Percentiles rank a stretch among this genome's conserved stretches.
These are phyloP conservation scores for Terebella lapidaria DNA, from an alignment of 2,888 invertebrate genomes.

Conservation along the genomic window DNA sequence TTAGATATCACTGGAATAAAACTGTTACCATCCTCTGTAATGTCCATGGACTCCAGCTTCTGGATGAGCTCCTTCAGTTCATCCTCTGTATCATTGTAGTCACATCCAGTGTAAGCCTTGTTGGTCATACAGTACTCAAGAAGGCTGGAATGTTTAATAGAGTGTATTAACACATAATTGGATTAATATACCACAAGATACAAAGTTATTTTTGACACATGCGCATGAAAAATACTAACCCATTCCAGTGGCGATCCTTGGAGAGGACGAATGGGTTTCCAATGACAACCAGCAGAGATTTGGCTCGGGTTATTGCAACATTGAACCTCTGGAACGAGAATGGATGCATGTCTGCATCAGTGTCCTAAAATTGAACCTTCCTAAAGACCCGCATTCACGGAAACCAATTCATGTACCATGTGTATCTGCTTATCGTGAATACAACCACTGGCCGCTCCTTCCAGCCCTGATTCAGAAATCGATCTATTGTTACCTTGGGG, in stretches of 20 bases:
- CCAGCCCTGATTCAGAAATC: neutral
- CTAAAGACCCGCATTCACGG: too few relatives aligned
- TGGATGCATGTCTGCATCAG: neutral
- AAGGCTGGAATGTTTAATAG: too few relatives aligned
- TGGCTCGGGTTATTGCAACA: constrained; percentile 42
- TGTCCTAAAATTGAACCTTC: neutral
- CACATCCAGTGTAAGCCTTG: neutral
- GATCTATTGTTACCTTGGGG: constrained; percentile 35
- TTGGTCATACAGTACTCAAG: neutral
- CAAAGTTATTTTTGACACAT: too few relatives aligned
- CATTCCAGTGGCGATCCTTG: constrained; percentile 35
- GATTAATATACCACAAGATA: too few relatives aligned
- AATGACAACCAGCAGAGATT: constrained; percentile 40
- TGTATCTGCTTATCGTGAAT: too few relatives aligned
- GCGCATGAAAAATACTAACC: too few relatives aligned
- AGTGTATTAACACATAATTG: too few relatives aligned
- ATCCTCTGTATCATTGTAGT: neutral
- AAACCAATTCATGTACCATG: too few relatives aligned
- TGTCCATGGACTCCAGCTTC: neutral
- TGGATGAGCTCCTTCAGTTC: neutral
- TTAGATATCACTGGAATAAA: too few relatives aligned
- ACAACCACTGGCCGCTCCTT: neutral
- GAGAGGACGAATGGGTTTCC: constrained; percentile 39
- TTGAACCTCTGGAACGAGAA: constrained; percentile 37
- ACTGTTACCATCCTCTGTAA: neutral